Base-by-base conservation (phyloP, 2,113 vertebrate genomes). In the Falcunculus frontatus region DNA sequence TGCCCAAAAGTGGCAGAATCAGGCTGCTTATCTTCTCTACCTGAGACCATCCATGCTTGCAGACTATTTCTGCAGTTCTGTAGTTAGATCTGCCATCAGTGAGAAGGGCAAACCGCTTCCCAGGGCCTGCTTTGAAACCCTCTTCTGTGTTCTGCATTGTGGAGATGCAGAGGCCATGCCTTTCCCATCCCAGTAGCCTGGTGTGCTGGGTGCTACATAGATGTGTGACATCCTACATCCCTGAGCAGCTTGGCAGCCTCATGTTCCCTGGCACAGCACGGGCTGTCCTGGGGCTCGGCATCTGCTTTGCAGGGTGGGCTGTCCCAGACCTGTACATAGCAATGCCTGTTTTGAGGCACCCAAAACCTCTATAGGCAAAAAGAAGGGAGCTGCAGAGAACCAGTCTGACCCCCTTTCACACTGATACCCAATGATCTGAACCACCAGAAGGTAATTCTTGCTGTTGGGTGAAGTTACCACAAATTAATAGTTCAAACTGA, bases 171-270 rank as follows among this genome's bases (percentile, higher is more conserved):
- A 62, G 10, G 21, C 4, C 1, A 18, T 35, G 62, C 29, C 32
- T 74, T 47, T 78, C n/a, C 25, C 18, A 1, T 21, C 18, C 0
- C 2, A 57, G 60, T 5, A 57, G 22, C n/a, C 55, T 0, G 1
- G 4, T 6, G 37, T 47, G 37, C 16, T 42, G 21, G 5, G n/a
- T 41, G 46, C 26, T 52, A 0, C 0, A 0, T 3, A 0, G 7
- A 11, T 2, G 4, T 16, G 32, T 47, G 50, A 13, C 5, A 1
- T 13, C 13, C 3, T 29, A 13, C 2, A 3, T 60, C 44, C 49
- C 46, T 41, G 63, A 22, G 11, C 62, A 84, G 8, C 4, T 59
- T 14, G 55, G 37, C 67, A 84, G 42, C 41, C 39, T 55, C 2
- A 0, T 33, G 25, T 5, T 65, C 27, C 37, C 37, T 5, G 10